Base-by-base conservation (phyloP, 1,140 invertebrate species). In the Lepidostoma basale region DNA sequence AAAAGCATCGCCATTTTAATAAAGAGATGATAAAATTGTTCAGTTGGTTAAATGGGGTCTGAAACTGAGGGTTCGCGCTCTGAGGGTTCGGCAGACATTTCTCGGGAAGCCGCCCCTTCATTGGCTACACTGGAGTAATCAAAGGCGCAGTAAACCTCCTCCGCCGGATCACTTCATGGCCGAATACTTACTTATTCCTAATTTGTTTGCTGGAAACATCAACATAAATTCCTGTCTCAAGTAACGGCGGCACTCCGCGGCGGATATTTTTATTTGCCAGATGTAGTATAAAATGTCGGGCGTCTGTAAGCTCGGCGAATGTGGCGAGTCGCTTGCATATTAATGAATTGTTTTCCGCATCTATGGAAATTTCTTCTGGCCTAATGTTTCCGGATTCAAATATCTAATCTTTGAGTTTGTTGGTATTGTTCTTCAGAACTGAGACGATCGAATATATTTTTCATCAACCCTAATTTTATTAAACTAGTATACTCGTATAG, bases 171-270 rank as follows among this genome's bases (percentile, higher is more conserved):
- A 62, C 59, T 68, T 68, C 58, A 68, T 68, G 66, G 42, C 56
- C 58, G 58, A 68, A 62, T 68, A 68, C 66, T 62, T 62, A 68
- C 58, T 68, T 68, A 62, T 68, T 68, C 58, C 47, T 68, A 60
- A 68, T 68, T 68, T 68, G 66, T 62, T 62, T 62, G 56, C 59
- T 33, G 58, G 33, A 36, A 62, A 26, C 56, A 62, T 68, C 66
- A 25, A 62, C 58, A 52, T 62, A 62, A 68, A 68, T 62, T 68
- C 39, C 60, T 16, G n/a, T 49, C 60, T 49, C 20, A 18, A n/a
- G 26, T 63, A 30, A 63, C 44, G 42, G 5, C 45, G 20, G 12
- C 45, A 47, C 60, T 40, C 23, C 14, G 33, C 10, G 14, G 44
- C n/a, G 9, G 44, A 59, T 25, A 23, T 59, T 40, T 59, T 40